Evolutionary conservation across 2,888 invertebrate genomes (phyloP), one percentile per base, ranked within the genome.

Genomic region (Thymelicus sylvestris): DNA sequence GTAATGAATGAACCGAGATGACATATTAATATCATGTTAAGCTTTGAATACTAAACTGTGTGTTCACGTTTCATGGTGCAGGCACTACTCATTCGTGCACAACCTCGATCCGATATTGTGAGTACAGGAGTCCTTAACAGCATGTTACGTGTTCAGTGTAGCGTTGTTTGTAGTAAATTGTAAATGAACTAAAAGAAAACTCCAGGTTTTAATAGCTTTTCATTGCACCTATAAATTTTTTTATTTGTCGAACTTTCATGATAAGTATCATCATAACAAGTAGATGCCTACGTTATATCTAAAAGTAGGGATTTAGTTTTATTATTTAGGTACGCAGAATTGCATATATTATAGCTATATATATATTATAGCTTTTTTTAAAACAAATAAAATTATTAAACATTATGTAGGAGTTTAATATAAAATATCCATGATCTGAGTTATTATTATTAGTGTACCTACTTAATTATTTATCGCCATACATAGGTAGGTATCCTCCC

Each of bases 61-160:
- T 71, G 61, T 71, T 71, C 70, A 71, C 81, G 77, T 86, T 89
- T 80, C 86, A 89, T 89, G 89, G 86, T 85, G 90, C 91, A 90
- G 93, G 81, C 84, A 82, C 78, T 92, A 85, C 83, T 93, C 93
- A 81, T 93, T 92, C 90, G 92, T 90, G 84, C 92, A 92, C 89
- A 92, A 93, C 89, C 80, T 92, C 85, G 91, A 91, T 79, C 90
- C 92, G 71, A 81, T 79, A 79, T 83, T 86, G 93, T 93, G 86
- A 93, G 93, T 93, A 91, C 78, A 75, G 68, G 69, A 71, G 65
- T 66, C 66, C 72, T 69, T 76, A 72, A 72, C 73, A 55, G 57
- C 66, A 73, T 73, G 73, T 67, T 73, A 60, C 67, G 70, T 61
- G 74, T 78, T 60, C 66, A 73, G 69, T 77, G 76, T 78, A 79